These are phyloP conservation scores for Baronia brevicornis DNA, from an alignment of 2,888 invertebrate species.

Conservation along the genomic window DNA sequence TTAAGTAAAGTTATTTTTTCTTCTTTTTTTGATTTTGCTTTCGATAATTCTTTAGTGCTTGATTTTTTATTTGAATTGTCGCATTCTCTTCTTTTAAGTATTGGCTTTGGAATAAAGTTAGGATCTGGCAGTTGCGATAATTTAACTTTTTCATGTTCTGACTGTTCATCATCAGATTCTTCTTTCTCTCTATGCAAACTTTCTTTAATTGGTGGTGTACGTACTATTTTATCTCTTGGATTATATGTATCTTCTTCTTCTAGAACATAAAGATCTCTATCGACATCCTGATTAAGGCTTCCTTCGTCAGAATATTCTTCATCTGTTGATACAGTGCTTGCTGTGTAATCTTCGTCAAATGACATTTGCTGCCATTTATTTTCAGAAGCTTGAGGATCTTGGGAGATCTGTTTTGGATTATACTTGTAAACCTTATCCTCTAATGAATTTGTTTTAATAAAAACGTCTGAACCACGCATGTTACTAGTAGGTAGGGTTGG, in stretches of 20 bases:
- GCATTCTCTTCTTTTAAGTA: constrained; percentile 78
- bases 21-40: constrained; percentile 44
- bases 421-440: constrained; percentile 34
- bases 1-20: constrained; percentile 56
- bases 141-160: constrained; percentile 76
- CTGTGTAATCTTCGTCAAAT: constrained; percentile 78
- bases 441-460: constrained; percentile 49
- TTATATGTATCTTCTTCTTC: constrained; percentile 81
- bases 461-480: constrained; percentile 37
- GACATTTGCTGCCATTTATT: constrained; percentile 67
- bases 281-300: constrained; percentile 51
- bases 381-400: constrained; percentile 43
- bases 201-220: constrained; percentile 38
- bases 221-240: constrained; percentile 73
- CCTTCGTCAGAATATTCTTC: constrained; percentile 56
- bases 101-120: constrained; percentile 86
- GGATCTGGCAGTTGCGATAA: constrained; percentile 80
- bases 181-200: constrained; percentile 55
- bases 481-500: constrained; percentile 14
- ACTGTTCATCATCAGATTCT: constrained; percentile 33
- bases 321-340: constrained; percentile 76
- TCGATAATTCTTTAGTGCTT: constrained; percentile 31
- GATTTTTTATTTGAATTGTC: constrained; percentile 24
- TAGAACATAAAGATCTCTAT: constrained; percentile 41
- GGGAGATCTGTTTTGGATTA: constrained; percentile 38